Evolutionary conservation across 2,888 invertebrate genomes (phyloP).

Genomic region (Caenorhabditis sp.): DNA sequence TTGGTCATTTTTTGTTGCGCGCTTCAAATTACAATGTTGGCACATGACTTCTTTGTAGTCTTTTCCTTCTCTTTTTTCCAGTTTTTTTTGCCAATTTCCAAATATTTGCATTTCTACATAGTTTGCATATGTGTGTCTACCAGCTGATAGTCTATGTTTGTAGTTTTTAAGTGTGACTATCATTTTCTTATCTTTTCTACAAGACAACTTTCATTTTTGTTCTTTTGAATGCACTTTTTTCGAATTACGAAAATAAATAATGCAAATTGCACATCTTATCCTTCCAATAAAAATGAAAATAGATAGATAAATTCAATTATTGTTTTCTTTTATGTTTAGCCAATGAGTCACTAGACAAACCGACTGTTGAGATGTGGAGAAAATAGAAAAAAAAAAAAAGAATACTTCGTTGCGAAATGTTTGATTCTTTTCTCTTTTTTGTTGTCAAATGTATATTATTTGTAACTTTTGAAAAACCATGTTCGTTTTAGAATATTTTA

Average conservation of each 20-base stretch:
- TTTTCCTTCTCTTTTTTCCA: background rate
- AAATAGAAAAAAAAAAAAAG: background rate
- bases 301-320: background rate
- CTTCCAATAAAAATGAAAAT: background rate
- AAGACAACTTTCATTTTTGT: background rate
- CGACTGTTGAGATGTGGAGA: background rate
- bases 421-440: background rate
- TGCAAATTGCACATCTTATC: no score
- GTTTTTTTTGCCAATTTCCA: background rate
- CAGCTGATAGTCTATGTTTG: no score
- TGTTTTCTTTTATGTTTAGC: background rate
- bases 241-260: no score
- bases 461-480: conserved; percentile 2
- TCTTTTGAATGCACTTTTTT: background rate
- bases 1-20: no score
- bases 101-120: background rate
- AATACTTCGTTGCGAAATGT: background rate
- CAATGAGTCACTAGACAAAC: background rate
- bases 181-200: background rate
- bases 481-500: background rate
- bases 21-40: no score
- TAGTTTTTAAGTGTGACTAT: background rate
- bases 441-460: conserved; percentile 16
- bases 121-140: no score
- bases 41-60: no score